Base-by-base conservation (phyloP, 1,140 invertebrate genomes). In the Tyrophagus putrescentiae region DNA sequence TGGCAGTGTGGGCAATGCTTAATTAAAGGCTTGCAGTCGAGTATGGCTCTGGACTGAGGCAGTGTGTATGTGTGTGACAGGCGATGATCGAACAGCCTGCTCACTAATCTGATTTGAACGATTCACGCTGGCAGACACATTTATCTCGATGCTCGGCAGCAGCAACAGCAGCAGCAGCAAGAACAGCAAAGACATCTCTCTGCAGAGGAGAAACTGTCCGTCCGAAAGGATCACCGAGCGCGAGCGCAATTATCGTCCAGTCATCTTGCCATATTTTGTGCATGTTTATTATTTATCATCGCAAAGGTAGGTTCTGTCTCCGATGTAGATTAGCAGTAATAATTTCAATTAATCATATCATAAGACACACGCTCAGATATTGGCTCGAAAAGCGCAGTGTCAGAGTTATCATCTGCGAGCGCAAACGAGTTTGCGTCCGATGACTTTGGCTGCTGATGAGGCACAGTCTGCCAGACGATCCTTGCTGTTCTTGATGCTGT, bases 281-380 rank as follows among this genome's bases (percentile, higher is more conserved):
- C 7, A 48, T 48, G 45, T 48, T 48, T 48, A 6, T 7, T 48
- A 48, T 48, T 18, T 48, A 48, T 48, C 45, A 48, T 48, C 7
- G 21, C 45, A n/a, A n/a, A 48, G 45, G 45, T 48, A 48, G 45
- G 45, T 48, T 48, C 45, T 48, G 45, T 48, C 45, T 48, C 45
- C 45, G 36, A 48, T 48, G 45, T 48, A 48, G 45, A 48, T 48
- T 48, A 48, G 45, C 18, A 48, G 45, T 48, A 48, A 48, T 48
- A 48, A 48, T 48, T 48, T 48, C 45, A 48, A 48, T 48, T 48
- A 48, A 48, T 48, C 45, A 48, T 48, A 48, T 48, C 45, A 48
- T 48, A 48, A 48, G 45, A 48, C 45, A 48, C 45, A 48, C 7
- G 45, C 36, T 25, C 45, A 48, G 21, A 48, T 48, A 48, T 48